Conservation (phyloP, 2,797 vertebrate genomes). For the Aulostomus chinensis region DNA sequence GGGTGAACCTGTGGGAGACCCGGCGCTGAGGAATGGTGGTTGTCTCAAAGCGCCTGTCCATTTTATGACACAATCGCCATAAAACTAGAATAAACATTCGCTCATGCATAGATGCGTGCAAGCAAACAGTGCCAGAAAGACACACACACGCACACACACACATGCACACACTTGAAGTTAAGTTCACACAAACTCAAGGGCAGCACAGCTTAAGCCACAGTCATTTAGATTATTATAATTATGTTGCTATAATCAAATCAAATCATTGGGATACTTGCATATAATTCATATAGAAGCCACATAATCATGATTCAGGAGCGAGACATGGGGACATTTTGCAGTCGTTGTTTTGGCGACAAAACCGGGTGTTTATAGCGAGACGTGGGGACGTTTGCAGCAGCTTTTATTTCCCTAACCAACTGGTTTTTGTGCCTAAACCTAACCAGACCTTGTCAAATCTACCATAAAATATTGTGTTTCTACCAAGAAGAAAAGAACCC, state of each 20-base stretch:
- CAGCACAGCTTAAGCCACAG: slow-evolving; percentile 19
- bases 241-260: slow-evolving; percentile 32
- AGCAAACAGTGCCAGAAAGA: slow-evolving; percentile 31
- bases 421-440: too few relatives aligned
- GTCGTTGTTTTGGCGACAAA: too few relatives aligned
- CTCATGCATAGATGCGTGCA: slow-evolving; percentile 39
- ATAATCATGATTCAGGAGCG: too few relatives aligned
- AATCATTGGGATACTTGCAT: slow-evolving; percentile 16
- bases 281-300: too few relatives aligned
- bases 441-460: too few relatives aligned
- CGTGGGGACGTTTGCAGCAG: too few relatives aligned
- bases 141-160: slow-evolving; percentile 9
- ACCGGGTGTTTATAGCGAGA: too few relatives aligned
- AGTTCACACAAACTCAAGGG: neutral
- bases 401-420: too few relatives aligned
- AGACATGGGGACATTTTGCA: too few relatives aligned
- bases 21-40: slow-evolving; percentile 16
- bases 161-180: neutral
- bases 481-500: too few relatives aligned
- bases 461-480: too few relatives aligned
- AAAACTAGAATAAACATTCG: slow-evolving; percentile 64
- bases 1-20: slow-evolving; percentile 40
- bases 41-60: slow-evolving; percentile 33
- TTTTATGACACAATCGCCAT: slow-evolving; percentile 63
- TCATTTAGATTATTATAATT: slow-evolving; percentile 37